Percentiles rank a stretch among this genome's conserved stretches.
Evolutionary conservation across 1,140 invertebrate species (phyloP).

Genomic region (Zaprionus kolodkinae): DNA sequence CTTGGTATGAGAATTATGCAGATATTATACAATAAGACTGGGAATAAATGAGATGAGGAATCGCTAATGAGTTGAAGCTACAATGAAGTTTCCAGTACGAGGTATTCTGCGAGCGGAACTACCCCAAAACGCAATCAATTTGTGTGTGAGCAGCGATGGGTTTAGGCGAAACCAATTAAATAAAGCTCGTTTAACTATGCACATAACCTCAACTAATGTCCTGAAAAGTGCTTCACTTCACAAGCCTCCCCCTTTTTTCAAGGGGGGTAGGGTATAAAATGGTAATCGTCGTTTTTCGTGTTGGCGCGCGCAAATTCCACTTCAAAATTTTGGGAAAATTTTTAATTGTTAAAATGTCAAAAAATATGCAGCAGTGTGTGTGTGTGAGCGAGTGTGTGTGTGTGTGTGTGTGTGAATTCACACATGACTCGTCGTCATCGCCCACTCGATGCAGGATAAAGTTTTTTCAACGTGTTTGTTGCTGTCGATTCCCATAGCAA

Average conservation of each 20-base stretch:
- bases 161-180: conserved; percentile 3
- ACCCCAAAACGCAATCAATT: neutral
- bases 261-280: neutral
- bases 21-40: neutral
- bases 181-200: conserved; percentile 9
- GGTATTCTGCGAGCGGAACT: neutral
- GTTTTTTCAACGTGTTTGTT: conserved; percentile 26
- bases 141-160: neutral
- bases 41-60: neutral
- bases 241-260: neutral
- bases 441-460: conserved; percentile 25
- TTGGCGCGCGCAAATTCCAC: conserved; percentile 10
- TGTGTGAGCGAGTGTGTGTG: neutral
- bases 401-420: conserved; percentile 14
- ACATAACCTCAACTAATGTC: conserved; percentile 1
- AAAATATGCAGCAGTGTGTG: conserved; percentile 16
- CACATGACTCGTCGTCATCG: conserved; percentile 34
- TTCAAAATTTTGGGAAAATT: conserved; percentile 29
- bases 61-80: neutral
- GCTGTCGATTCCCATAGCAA: conserved; percentile 31
- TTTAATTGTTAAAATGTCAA: conserved; percentile 37
- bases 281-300: conserved; percentile 5
- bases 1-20: neutral
- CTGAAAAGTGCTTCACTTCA: neutral
- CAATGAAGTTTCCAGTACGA: neutral